Base-by-base conservation (phyloP, 2,888 invertebrate genomes). In the Sminthurinus aureus region DNA sequence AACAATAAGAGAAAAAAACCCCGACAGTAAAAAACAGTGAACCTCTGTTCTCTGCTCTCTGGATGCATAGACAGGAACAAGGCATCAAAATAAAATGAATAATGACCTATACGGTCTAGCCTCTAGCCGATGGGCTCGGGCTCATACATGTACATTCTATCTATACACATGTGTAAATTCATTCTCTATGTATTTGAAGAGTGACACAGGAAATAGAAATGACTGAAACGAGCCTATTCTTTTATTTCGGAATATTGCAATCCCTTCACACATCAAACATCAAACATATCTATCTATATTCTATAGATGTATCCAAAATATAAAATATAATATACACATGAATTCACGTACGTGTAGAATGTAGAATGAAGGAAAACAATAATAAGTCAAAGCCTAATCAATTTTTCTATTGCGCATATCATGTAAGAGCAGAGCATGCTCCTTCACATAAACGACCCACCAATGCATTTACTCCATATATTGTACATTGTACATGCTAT, bases 201-300 rank as follows among this genome's bases (percentile, higher is more conserved):
- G 83, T 84, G 85, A 84, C 85, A 85, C 85, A 85, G 85, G 85
- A 85, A 85, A 82, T 84, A 78, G 85, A 79, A 85, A 84, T 52
- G 73, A 84, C 79, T 82, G 79, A 82, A 85, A 82, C 82, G 82
- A 77, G 79, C 64, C 83, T 64, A 83, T 66, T 82, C 64, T 82
- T 77, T 73, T 51, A 66, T 71, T 58, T 58, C 73, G 24, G 22
- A 66, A 78, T 78, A 38, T 66, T 78, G 75, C 75, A 75, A 75
- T 75, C 75, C 75, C 75, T 50, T 51, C 50, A 75, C 50, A 75
- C 75, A 26, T 51, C 38, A 38, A 4, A 38, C 38, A 38, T 38
- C 38, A 38, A 38, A 4, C 38, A 6, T 38, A 38, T 38, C 38
- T 38, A 38, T 50, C 18, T 50, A 18, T 66, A 15, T 4, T 4